phyloP scores from a whole-genome alignment of 2,888 invertebrate genomes.

The Melitaea athalia region DNA sequence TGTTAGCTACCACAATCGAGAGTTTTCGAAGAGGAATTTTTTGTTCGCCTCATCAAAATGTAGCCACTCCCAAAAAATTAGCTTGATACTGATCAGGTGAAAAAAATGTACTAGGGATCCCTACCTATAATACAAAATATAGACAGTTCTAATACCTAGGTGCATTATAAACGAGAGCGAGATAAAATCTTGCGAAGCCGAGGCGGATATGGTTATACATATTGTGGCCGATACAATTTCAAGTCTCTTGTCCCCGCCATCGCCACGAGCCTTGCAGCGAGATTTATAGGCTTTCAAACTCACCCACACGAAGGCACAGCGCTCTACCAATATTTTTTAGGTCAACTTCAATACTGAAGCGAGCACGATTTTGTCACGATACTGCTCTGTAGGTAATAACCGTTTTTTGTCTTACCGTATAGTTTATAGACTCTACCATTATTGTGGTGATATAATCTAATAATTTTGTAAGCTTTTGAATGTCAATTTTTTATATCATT shows the following conservation, averaged over 20 bases:
- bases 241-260: slow-evolving; percentile 54
- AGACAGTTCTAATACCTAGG: slow-evolving; percentile 18
- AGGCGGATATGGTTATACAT: slow-evolving; percentile 48
- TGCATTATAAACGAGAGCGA: slow-evolving; percentile 28
- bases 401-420: slow-evolving; percentile 4
- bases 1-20: too few species aligned
- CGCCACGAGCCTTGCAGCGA: slow-evolving; percentile 48
- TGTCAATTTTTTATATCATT: too few species aligned
- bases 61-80: too few species aligned
- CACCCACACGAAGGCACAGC: slow-evolving; percentile 57
- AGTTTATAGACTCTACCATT: not conserved
- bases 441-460: not conserved
- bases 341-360: slow-evolving; percentile 45
- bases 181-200: slow-evolving; percentile 54
- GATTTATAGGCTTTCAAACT: slow-evolving; percentile 74
- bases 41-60: too few species aligned
- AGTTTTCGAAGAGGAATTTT: too few species aligned
- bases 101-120: too few species aligned
- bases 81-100: too few species aligned
- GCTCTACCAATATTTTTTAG: slow-evolving; percentile 64
- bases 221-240: slow-evolving; percentile 54
- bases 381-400: slow-evolving; percentile 3
- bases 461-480: not conserved
- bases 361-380: slow-evolving; percentile 26
- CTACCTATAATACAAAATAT: slow-evolving; percentile 4